A percentile compares a stretch with the other conserved stretches of the same genome.
Evolutionary conservation across 37 sponge, comb jelly and placozoan species (phyloP).

Genomic region (Corticium candelabrum): DNA sequence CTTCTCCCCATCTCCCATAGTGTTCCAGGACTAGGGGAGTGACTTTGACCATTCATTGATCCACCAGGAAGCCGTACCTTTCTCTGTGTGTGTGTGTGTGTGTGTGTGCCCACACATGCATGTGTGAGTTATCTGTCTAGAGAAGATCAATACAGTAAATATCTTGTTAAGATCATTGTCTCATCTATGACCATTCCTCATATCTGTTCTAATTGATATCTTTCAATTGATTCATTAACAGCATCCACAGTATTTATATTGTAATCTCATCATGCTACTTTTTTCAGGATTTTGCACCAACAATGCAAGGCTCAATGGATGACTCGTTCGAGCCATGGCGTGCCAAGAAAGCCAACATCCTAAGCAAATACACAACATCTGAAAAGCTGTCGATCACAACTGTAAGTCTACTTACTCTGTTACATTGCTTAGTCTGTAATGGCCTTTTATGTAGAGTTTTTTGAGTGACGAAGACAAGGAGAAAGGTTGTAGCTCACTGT

Average conservation of each 20-base stretch:
- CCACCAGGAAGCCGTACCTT: no score
- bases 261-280: no score
- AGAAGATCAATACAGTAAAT: constrained; percentile 3
- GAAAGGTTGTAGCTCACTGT: constrained; percentile 27
- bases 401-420: constrained; percentile 16
- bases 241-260: background rate
- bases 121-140: background rate
- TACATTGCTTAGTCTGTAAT: background rate
- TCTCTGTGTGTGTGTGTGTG: no score
- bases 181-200: constrained; percentile 2
- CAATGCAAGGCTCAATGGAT: background rate
- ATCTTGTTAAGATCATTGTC: background rate
- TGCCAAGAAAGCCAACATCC: constrained; percentile 64
- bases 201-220: no score
- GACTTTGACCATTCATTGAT: no score
- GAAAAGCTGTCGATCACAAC: constrained; percentile 86
- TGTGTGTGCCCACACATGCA: no score
- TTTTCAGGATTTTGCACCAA: background rate
- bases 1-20: no score
- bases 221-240: no score
- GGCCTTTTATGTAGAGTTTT: constrained; percentile 43
- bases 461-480: constrained; percentile 66
- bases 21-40: no score
- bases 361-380: constrained; percentile 78
- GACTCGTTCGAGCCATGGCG: constrained; percentile 77